These are phyloP conservation scores for Plectrocnemia conspersa DNA, from an alignment of 1,140 invertebrate species.

Conservation along the genomic window DNA sequence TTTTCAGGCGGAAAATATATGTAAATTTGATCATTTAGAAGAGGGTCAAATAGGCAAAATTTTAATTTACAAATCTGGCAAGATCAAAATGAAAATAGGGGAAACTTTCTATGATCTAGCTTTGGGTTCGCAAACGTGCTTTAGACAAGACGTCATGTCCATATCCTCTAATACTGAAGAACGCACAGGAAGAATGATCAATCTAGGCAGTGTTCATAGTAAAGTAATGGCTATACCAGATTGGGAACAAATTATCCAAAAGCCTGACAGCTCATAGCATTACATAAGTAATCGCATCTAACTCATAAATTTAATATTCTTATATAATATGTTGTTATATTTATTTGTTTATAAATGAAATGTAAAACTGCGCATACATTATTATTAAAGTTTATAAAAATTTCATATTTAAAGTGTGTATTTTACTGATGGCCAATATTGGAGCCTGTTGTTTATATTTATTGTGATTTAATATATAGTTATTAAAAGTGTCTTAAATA, in stretches of 20 bases:
- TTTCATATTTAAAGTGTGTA: not conserved
- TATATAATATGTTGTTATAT: not conserved
- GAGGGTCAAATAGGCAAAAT: conserved; percentile 57
- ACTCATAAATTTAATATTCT: not conserved
- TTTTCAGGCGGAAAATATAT: conserved; percentile 38
- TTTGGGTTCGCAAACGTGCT: conserved; percentile 43
- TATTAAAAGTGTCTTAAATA: too few species aligned
- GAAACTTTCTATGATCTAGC: conserved; percentile 53
- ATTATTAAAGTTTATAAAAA: not conserved
- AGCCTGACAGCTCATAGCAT: conserved; percentile 16
- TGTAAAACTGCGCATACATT: not conserved
- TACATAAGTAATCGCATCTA: conserved; percentile 10
- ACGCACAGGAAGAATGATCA: conserved; percentile 40
- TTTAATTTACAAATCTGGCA: conserved; percentile 52
- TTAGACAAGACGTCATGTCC: conserved; percentile 43
- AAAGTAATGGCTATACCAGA: conserved; percentile 45
- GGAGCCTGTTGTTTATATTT: not conserved
- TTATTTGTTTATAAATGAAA: not conserved
- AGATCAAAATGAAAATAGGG: conserved; percentile 51
- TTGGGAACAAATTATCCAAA: conserved; percentile 44
- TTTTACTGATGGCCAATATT: not conserved
- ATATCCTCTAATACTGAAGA: conserved; percentile 38
- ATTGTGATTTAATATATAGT: too few species aligned
- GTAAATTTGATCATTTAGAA: conserved; percentile 45
- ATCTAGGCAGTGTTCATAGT: conserved; percentile 42